Evolutionary conservation across 1,140 invertebrate genomes (phyloP), one percentile per base, ranked within the genome.

Genomic region (Drosophila pachea): DNA sequence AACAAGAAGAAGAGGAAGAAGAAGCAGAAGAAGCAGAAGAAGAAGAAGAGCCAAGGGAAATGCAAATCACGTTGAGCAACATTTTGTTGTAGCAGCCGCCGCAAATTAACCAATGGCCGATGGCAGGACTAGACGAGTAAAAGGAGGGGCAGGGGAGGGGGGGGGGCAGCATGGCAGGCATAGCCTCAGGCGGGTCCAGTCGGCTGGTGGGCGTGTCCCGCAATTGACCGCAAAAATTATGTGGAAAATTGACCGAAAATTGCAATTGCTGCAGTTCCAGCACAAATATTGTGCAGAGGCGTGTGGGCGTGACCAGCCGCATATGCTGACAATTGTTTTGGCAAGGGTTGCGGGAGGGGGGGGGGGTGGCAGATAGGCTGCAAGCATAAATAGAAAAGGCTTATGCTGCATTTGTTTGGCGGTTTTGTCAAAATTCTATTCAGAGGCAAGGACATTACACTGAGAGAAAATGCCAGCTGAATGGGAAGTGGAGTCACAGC

Each of bases 181-280:
- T n/a, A n/a, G n/a, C n/a, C n/a, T n/a, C n/a, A n/a, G n/a, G n/a
- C n/a, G n/a, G n/a, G n/a, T n/a, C n/a, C n/a, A n/a, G n/a, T n/a
- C n/a, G n/a, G 69, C 68, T 59, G 42, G 35, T 47, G 60, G 47
- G 62, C 74, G 72, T 60, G 52, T 45, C 43, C 45, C 7, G 45
- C 52, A 67, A 60, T 45, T 77, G 69, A 78, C 78, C 78, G 61
- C 78, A 84, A 84, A 83, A 83, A 79, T 83, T 67, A 83, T 83
- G 76, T 79, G 68, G 62, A 60, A 76, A 83, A 84, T 78, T 75
- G 79, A 84, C 58, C 59, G 76, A 72, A 83, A 83, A 79, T 84
- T 76, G 63, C 78, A 84, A 67, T 83, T 83, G 71, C 78, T 81
- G 78, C 78, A 77, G 71, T 78, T 82, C 63, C 74, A 68, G 47